A percentile compares a stretch with the other conserved stretches of the same genome.
These are phyloP conservation scores for Limanda limanda DNA, from an alignment of 2,113 vertebrate genomes.

Conservation along the genomic window DNA sequence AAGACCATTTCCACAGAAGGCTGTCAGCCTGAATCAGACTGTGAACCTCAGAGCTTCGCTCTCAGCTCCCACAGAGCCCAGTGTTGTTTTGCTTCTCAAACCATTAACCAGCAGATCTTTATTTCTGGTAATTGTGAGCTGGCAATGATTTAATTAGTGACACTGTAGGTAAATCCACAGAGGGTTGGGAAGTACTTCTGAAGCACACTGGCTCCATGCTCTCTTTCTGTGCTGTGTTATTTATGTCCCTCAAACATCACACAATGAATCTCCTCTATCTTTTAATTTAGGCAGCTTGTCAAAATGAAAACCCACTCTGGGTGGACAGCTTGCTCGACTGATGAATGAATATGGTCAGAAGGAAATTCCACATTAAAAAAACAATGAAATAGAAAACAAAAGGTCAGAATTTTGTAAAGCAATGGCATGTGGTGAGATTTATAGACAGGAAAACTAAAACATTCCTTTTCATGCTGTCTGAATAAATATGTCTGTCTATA, in stretches of 20 bases:
- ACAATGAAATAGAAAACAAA: background rate
- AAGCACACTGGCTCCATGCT: background rate
- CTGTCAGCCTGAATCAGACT: slow-evolving; percentile 50
- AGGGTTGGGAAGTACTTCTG: background rate
- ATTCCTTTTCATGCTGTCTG: background rate
- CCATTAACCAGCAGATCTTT: slow-evolving; percentile 41
- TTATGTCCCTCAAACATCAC: no score
- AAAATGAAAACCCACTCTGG: background rate
- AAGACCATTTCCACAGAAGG: slow-evolving; percentile 7
- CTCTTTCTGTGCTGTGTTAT: background rate
- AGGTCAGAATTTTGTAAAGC: slow-evolving; percentile 4
- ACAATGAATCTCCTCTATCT: no score
- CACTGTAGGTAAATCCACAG: slow-evolving; percentile 16
- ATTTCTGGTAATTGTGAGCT: slow-evolving; percentile 28
- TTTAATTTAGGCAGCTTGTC: background rate
- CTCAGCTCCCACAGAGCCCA: slow-evolving; percentile 30
- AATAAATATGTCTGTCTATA: background rate
- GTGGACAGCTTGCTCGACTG: background rate
- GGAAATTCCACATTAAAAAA: slow-evolving; percentile 2
- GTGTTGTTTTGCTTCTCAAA: slow-evolving; percentile 39
- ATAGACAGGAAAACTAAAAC: background rate
- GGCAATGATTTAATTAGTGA: slow-evolving; percentile 34
- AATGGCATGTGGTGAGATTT: background rate
- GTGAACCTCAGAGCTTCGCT: slow-evolving; percentile 20
- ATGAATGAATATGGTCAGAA: background rate